These are phyloP conservation scores for Asobara japonica DNA, from an alignment of 1,140 invertebrate species.

Conservation along the genomic window DNA sequence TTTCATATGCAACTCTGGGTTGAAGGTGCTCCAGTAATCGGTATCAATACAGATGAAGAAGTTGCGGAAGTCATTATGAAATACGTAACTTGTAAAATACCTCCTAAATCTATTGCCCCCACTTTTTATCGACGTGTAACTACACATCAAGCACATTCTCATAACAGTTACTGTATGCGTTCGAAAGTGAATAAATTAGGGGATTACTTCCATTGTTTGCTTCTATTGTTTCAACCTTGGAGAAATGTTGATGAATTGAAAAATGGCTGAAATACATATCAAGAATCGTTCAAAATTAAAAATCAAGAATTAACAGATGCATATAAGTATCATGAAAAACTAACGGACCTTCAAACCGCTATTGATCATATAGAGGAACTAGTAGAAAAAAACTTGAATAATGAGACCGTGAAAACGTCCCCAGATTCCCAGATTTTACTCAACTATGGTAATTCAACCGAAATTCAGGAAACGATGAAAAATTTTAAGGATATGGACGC, in stretches of 20 bases:
- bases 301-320: constrained; percentile 24
- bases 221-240: constrained; percentile 42
- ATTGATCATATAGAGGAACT: constrained; percentile 33
- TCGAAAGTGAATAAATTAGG: constrained; percentile 37
- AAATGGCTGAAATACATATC: constrained; percentile 27
- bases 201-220: constrained; percentile 31
- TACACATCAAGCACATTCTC: constrained; percentile 34
- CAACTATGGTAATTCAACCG: constrained; percentile 28
- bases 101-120: constrained; percentile 31
- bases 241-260: constrained; percentile 35
- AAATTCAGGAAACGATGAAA: constrained; percentile 36
- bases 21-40: constrained; percentile 42
- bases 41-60: constrained; percentile 30
- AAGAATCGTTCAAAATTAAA: constrained; percentile 29
- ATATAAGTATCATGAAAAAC: constrained; percentile 37
- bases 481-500: constrained; percentile 33
- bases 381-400: constrained; percentile 32
- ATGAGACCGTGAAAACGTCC: background rate
- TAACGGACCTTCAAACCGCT: constrained; percentile 25
- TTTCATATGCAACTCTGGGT: constrained; percentile 49
- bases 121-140: constrained; percentile 35
- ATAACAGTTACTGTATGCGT: constrained; percentile 40
- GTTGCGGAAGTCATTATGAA: constrained; percentile 46
- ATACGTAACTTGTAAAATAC: constrained; percentile 47
- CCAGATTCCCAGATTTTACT: constrained; percentile 20